Percentiles rank a stretch among this genome's conserved stretches.
Evolutionary conservation across 2,113 vertebrate species (phyloP).

Genomic region (Climacteris rufus): DNA sequence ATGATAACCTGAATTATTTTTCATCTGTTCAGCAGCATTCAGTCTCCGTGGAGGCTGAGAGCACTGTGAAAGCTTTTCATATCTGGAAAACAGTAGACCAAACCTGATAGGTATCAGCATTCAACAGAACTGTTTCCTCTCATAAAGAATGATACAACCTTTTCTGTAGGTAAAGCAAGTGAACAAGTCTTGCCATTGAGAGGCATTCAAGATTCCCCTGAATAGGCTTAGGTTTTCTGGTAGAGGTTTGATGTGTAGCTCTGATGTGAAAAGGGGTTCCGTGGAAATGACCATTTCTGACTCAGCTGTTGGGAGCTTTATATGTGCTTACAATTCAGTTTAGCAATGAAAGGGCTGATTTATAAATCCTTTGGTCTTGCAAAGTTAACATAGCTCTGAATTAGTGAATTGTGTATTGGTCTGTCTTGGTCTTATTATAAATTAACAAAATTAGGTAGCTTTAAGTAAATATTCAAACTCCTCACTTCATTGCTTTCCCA

Average conservation of each 20-base stretch:
- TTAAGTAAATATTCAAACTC: neutral
- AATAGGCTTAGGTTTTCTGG: neutral
- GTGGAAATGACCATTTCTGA: neutral
- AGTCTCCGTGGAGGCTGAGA: neutral
- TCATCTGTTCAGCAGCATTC: conserved; percentile 41
- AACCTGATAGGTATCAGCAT: neutral
- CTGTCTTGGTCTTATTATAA: neutral
- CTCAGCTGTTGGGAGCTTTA: neutral
- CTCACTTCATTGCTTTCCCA: neutral
- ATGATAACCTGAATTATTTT: conserved; percentile 22
- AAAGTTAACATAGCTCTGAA: neutral
- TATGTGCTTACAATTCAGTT: neutral
- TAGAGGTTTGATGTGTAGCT: neutral
- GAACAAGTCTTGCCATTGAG: neutral
- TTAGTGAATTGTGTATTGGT: neutral
- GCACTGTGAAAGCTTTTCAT: conserved; percentile 7
- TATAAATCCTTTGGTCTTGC: neutral
- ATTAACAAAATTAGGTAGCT: neutral
- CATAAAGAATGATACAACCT: neutral
- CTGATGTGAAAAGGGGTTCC: neutral
- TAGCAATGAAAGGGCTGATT: neutral
- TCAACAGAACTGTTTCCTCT: neutral
- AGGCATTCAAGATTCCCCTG: neutral
- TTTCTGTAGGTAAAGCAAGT: neutral
- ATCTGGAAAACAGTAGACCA: neutral